Conservation (phyloP, 1,140 invertebrate genomes). For the Pseudomyrmex concolor region DNA sequence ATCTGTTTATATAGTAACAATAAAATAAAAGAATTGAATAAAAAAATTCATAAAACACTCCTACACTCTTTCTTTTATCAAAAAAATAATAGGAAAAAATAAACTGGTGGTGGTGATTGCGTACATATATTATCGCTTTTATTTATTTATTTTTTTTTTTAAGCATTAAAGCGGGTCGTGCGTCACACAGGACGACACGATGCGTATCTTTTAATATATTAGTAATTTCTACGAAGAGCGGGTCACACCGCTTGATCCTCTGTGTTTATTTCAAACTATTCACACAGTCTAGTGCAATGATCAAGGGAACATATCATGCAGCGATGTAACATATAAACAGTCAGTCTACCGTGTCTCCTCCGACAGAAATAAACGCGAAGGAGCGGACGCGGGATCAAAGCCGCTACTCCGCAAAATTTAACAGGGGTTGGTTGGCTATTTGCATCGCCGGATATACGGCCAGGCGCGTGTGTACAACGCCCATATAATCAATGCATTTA, state of each 20-base stretch:
- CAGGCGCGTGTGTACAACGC: slow-evolving; percentile 11
- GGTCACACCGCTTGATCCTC: slow-evolving; percentile 23
- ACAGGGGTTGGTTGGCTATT: slow-evolving; percentile 36
- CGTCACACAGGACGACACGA: slow-evolving; percentile 32
- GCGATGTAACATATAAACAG: background rate
- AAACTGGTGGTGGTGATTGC: background rate
- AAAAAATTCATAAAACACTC: background rate
- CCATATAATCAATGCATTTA: slow-evolving; percentile 29
- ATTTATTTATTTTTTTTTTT: slow-evolving; percentile 58
- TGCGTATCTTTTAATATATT: slow-evolving; percentile 53
- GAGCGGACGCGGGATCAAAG: slow-evolving; percentile 18
- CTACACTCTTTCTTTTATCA: background rate
- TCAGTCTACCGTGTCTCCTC: background rate
- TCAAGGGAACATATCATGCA: slow-evolving; percentile 1
- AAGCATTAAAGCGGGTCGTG: background rate
- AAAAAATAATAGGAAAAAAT: background rate
- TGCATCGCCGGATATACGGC: slow-evolving; percentile 38
- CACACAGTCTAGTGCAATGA: background rate
- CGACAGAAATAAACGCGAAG: slow-evolving; percentile 33
- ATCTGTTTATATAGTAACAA: background rate
- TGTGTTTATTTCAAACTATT: slow-evolving; percentile 35
- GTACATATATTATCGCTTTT: slow-evolving; percentile 49
- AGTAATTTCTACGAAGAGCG: background rate
- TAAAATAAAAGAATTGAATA: background rate
- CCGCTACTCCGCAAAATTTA: slow-evolving; percentile 16